Percentiles rank a stretch among this genome's conserved stretches.
Conservation (phyloP, 2,888 invertebrate genomes). For the Acronicta aceris region DNA sequence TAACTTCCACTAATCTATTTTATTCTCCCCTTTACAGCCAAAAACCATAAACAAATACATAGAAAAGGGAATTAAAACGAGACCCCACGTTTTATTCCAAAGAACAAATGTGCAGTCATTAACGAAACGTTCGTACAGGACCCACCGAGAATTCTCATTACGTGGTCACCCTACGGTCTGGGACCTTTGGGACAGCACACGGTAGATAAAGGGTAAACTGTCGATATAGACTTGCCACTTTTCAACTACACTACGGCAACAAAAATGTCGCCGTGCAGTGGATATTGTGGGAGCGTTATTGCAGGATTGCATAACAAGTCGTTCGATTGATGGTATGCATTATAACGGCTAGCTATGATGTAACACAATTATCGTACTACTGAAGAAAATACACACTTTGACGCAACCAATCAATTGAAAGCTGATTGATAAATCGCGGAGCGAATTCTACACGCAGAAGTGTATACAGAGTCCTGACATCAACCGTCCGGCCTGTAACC, state of each 20-base stretch:
- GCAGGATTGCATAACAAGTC: no score
- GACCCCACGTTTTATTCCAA: constrained; percentile 48
- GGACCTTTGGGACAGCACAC: constrained; percentile 51
- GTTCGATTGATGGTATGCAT: no score
- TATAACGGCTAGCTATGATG: no score
- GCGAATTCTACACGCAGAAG: no score
- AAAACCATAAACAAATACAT: constrained; percentile 27
- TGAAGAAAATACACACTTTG: no score
- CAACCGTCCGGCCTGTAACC: no score
- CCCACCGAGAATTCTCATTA: constrained; percentile 73
- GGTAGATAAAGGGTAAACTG: constrained; percentile 52
- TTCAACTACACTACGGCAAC: neutral
- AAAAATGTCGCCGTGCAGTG: neutral
- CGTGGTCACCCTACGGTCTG: constrained; percentile 53
- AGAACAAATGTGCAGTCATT: constrained; percentile 67
- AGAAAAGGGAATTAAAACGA: constrained; percentile 47
- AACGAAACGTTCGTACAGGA: constrained; percentile 58
- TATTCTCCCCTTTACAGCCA: neutral
- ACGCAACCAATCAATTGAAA: no score
- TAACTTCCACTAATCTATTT: neutral
- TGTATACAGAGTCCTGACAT: no score
- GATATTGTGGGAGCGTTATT: neutral
- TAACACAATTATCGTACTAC: no score
- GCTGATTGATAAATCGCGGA: no score
- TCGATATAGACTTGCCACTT: neutral